Evolutionary conservation across 2,888 invertebrate species (phyloP).

Genomic region (Xestia sexstrigata): DNA sequence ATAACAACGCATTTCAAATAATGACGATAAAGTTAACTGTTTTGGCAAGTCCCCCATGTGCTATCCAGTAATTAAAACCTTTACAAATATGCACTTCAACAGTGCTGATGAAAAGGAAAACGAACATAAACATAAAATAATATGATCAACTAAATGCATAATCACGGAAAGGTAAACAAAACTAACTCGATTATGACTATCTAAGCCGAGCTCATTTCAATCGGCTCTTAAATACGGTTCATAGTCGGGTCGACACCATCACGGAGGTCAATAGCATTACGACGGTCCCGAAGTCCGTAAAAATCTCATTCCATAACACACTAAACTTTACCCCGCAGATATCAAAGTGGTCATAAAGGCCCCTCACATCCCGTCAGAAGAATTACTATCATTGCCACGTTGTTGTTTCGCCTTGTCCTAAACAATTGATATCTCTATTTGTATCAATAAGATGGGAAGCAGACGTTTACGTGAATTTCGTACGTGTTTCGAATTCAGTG

Average conservation of each 20-base stretch:
- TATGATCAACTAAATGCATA: slow-evolving; percentile 29
- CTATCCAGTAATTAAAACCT: slow-evolving; percentile 30
- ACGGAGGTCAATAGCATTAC: slow-evolving; percentile 78
- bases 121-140: slow-evolving; percentile 28
- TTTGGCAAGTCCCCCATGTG: neutral
- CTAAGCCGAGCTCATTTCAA: slow-evolving; percentile 56
- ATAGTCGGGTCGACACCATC: slow-evolving; percentile 69
- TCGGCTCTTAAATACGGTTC: slow-evolving; percentile 65
- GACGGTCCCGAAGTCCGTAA: slow-evolving; percentile 76
- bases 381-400: slow-evolving; percentile 85
- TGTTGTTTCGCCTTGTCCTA: slow-evolving; percentile 86
- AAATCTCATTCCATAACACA: slow-evolving; percentile 77
- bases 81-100: neutral
- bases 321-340: slow-evolving; percentile 76
- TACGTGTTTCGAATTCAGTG: slow-evolving; percentile 87
- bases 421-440: slow-evolving; percentile 91
- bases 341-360: slow-evolving; percentile 79
- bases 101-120: slow-evolving; percentile 17
- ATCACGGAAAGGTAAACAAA: slow-evolving; percentile 39
- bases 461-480: slow-evolving; percentile 88
- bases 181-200: slow-evolving; percentile 56
- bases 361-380: slow-evolving; percentile 77
- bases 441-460: slow-evolving; percentile 89
- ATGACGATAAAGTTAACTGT: neutral
- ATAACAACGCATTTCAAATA: slow-evolving; percentile 4